Evolutionary conservation across 2,888 invertebrate species (phyloP), one percentile per base, ranked within the genome.

Genomic region (Globia sparganii): DNA sequence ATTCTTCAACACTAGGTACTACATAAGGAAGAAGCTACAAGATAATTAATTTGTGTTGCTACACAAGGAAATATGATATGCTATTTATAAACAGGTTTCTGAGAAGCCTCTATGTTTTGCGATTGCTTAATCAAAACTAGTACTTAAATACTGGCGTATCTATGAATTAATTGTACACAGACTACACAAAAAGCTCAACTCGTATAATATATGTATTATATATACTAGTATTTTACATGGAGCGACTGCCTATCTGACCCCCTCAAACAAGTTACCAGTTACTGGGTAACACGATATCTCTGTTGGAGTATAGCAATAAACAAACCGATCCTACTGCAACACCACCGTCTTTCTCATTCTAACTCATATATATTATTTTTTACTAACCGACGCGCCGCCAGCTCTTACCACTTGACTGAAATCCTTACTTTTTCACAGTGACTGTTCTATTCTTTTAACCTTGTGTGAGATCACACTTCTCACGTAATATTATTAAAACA

Each of bases 21-120:
- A 18, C 25, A 28, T 28, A 49, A 25, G 61, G 18, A 61, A 79
- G 8, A 15, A 69, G 21, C 43, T n/a, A 62, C 34, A 37, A 34
- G 6, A 34, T 64, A 46, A 37, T 72, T 37, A 58, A 15, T 40
- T 77, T 5, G 49, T 58, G 18, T 72, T 49, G n/a, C 56, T 49
- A 65, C 18, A 65, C 18, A 81, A 73, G 81, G 64, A 78, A 73
- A 81, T 64, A 65, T 74, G 49, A 73, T 80, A 80, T 65, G 34
- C 34, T 81, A 59, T 78, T 81, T 65, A 53, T 53, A 65, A 65
- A 73, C 81, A 59, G 65, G 58, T 78, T 81, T 75, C 81, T 66
- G 11, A 74, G 78, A 59, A 66, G 28, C 64, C n/a, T 74, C 34
- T 25, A 68, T 40, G 46, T 59, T 73, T 65, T 73, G 28, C 25